These are phyloP conservation scores for Antennarius striatus DNA, from an alignment of 2,113 vertebrate species.

Conservation along the genomic window DNA sequence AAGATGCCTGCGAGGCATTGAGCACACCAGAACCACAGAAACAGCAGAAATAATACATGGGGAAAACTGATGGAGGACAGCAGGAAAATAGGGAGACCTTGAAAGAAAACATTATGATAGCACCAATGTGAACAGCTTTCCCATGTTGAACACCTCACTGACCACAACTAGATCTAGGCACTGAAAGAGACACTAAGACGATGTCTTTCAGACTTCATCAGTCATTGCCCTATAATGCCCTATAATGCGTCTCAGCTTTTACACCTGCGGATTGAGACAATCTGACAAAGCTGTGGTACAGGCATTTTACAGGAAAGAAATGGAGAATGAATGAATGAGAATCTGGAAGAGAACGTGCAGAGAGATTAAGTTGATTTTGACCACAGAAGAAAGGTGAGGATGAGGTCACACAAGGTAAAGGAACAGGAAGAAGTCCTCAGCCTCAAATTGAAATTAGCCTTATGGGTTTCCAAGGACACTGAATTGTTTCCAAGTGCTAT, in stretches of 20 bases:
- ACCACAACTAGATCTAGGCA: constrained; percentile 44
- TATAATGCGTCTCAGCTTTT: constrained; percentile 27
- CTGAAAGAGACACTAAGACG: constrained; percentile 25
- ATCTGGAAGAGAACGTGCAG: constrained; percentile 45
- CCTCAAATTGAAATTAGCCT: constrained; percentile 69
- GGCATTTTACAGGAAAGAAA: constrained; percentile 45
- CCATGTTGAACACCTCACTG: constrained; percentile 18
- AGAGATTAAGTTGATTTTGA: constrained; percentile 63
- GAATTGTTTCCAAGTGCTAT: constrained; percentile 67
- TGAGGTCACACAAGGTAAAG: constrained; percentile 51
- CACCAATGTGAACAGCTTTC: constrained; percentile 13
- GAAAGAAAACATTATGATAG: constrained; percentile 11
- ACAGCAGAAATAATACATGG: constrained; percentile 55
- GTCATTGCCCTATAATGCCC: constrained; percentile 25
- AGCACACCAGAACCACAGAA: constrained; percentile 47
- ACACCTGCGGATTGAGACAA: constrained; percentile 32
- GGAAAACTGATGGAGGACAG: constrained; percentile 47
- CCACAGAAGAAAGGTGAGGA: constrained; percentile 42
- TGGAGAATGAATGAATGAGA: constrained; percentile 41
- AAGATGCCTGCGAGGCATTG: constrained; percentile 48
- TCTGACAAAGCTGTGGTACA: constrained; percentile 50
- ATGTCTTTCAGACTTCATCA: constrained; percentile 7
- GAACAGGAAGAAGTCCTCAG: constrained; percentile 28
- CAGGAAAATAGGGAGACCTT: constrained; percentile 35
- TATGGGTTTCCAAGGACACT: constrained; percentile 67